A percentile compares a stretch with the other conserved stretches of the same genome.
Evolutionary conservation across 92 coral and sea anemone genomes (phyloP).

Genomic region (Pocillopora meandrina): DNA sequence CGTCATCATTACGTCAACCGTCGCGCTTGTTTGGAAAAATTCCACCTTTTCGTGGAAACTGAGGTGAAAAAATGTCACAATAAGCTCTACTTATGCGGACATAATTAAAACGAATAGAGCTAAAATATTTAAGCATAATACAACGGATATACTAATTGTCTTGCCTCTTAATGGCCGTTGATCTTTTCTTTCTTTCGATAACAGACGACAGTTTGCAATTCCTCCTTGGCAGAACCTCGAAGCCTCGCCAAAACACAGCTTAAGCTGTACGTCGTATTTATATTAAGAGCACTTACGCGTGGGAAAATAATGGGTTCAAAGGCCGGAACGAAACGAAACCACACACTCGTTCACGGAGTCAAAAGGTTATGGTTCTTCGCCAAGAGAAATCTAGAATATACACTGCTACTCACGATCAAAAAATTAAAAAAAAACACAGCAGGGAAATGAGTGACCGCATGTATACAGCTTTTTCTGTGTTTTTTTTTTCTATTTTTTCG

Average conservation of each 20-base stretch:
- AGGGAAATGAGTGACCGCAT: background rate
- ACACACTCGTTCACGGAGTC: background rate
- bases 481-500: background rate
- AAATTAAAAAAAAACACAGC: background rate
- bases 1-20: constrained; percentile 33
- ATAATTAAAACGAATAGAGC: background rate
- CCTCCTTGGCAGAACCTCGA: no score
- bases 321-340: constrained; percentile 16
- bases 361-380: background rate
- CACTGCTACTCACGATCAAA: background rate
- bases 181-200: background rate
- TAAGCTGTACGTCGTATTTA: no score
- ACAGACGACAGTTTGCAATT: no score
- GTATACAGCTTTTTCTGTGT: background rate
- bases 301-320: background rate
- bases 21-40: constrained; percentile 12
- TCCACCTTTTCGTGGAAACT: constrained; percentile 8
- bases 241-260: no score
- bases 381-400: background rate
- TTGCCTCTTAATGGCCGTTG: background rate
- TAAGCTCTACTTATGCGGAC: background rate
- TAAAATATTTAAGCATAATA: background rate
- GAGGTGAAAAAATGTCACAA: background rate
- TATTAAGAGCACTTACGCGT: background rate
- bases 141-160: background rate